These are phyloP conservation scores for Zaprionus lachaisei DNA, from an alignment of 1,140 invertebrate genomes.

Conservation along the genomic window DNA sequence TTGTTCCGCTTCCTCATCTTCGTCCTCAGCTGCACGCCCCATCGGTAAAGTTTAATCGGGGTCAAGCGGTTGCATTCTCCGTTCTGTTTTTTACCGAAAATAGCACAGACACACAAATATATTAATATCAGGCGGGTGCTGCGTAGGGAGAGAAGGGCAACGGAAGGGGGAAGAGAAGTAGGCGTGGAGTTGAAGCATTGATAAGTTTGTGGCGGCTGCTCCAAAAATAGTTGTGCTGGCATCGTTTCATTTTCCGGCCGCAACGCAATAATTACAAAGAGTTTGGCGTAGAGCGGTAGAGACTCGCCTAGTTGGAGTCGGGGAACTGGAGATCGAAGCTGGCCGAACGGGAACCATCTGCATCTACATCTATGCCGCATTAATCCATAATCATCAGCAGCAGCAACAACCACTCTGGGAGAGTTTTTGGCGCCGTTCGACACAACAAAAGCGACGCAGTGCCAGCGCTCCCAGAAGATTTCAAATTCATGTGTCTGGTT, in stretches of 20 bases:
- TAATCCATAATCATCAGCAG: slow-evolving; percentile 59
- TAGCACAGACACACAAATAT: slow-evolving; percentile 70
- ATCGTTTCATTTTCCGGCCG: slow-evolving; percentile 28
- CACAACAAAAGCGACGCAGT: slow-evolving; percentile 21
- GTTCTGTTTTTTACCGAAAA: slow-evolving; percentile 59
- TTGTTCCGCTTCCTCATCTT: not conserved
- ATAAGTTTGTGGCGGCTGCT: slow-evolving; percentile 47
- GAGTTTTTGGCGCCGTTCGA: slow-evolving; percentile 17
- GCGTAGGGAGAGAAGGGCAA: not conserved
- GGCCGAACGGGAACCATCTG: slow-evolving; percentile 6
- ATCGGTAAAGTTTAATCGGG: slow-evolving; percentile 70
- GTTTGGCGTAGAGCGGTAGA: not conserved
- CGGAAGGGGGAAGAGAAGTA: slow-evolving; percentile 19
- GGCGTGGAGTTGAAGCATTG: slow-evolving; percentile 33
- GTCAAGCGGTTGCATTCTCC: slow-evolving; percentile 74
- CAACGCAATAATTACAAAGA: slow-evolving; percentile 8
- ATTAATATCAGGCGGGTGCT: slow-evolving; percentile 42
- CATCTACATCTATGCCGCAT: slow-evolving; percentile 63
- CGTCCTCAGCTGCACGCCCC: slow-evolving; percentile 17
- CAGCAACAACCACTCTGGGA: slow-evolving; percentile 4
- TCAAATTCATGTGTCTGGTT: slow-evolving; percentile 8
- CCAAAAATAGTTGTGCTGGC: slow-evolving; percentile 48
- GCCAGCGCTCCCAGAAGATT: slow-evolving; percentile 10
- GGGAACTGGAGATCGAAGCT: not conserved
- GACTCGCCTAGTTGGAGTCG: not conserved